phyloP scores from a whole-genome alignment of 2,888 invertebrate species.

The Folsomia manolachei region DNA sequence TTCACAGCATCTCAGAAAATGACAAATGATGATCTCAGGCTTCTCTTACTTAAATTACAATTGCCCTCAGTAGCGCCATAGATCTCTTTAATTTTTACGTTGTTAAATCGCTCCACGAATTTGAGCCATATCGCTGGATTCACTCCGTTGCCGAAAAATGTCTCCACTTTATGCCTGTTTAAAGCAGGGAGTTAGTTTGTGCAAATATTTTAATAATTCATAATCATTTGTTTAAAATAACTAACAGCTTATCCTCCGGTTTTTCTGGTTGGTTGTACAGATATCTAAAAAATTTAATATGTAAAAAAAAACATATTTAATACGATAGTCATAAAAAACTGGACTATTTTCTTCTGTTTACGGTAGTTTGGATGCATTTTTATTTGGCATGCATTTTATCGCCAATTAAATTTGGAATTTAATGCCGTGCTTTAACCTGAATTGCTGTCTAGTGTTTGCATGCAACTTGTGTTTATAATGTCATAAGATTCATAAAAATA shows the following conservation, averaged over 20 bases:
- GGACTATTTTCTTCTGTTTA: no score
- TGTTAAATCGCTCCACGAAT: slow-evolving; percentile 81
- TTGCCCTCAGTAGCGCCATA: slow-evolving; percentile 98
- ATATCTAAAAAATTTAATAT: slow-evolving; percentile 73
- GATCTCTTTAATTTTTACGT: slow-evolving; percentile 81
- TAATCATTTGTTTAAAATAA: no score
- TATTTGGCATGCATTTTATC: no score
- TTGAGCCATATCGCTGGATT: slow-evolving; percentile 90
- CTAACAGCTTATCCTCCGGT: slow-evolving; percentile 64
- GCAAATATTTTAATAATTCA: slow-evolving; percentile 61
- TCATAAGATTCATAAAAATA: no score
- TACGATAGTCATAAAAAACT: no score
- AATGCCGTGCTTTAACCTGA: no score
- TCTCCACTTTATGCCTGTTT: slow-evolving; percentile 69
- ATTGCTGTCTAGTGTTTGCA: no score
- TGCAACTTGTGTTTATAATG: no score
- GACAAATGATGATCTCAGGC: neutral
- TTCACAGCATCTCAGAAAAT: no score
- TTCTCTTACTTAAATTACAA: slow-evolving; percentile 63
- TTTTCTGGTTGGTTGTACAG: slow-evolving; percentile 71
- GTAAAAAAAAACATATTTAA: no score
- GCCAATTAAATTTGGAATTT: no score
- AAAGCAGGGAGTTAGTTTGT: slow-evolving; percentile 70
- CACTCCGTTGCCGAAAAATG: slow-evolving; percentile 81
- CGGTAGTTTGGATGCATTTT: no score